Evolutionary conservation across 2,888 invertebrate genomes (phyloP), one percentile per base, ranked within the genome.

Genomic region (Volucella bombylans): DNA sequence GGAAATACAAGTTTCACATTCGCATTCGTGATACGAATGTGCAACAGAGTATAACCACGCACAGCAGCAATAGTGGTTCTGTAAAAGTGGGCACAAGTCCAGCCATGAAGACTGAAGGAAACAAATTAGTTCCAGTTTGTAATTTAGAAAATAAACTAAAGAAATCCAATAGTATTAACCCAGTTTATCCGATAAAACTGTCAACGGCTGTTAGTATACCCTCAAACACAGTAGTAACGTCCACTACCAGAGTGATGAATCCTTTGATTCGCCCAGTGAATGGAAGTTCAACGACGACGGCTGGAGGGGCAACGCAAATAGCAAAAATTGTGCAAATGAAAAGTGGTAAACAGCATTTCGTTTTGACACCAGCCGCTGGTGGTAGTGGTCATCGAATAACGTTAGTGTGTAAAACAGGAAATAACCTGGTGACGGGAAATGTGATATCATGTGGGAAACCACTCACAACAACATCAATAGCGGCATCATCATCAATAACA

Each of bases 281-380:
- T 67, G 86, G 82, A 18, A 68, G 71, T 74, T 38, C 77, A 4
- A 15, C 73, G n/a, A 47, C 76, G 0, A 74, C 79, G 3, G 23
- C 65, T n/a, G 69, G 72, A 10, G 77, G 80, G 9, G 15, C 90
- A 0, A 88, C 90, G 1, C 90, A 90, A 77, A 89, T 94, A 87
- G 94, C 95, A 54, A 95, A 95, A 89, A 92, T 96, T 65, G 95
- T 96, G 61, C 95, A 96, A 90, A 95, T 95, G 8, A 93, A 94
- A 31, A 93, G 94, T 67, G 96, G 96, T 9, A 94, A 95, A 88
- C 95, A 95, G 88, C 95, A 95, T 90, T 93, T 95, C 87, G 92
- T 95, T 82, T 90, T 95, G 64, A 94, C 95, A 4, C 93, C 94
- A 1, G 88, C 89, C 0, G 89, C 89, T 89, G 88, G 92, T 55